phyloP scores from a whole-genome alignment of 2,797 vertebrate genomes.

The Netta rufina region DNA sequence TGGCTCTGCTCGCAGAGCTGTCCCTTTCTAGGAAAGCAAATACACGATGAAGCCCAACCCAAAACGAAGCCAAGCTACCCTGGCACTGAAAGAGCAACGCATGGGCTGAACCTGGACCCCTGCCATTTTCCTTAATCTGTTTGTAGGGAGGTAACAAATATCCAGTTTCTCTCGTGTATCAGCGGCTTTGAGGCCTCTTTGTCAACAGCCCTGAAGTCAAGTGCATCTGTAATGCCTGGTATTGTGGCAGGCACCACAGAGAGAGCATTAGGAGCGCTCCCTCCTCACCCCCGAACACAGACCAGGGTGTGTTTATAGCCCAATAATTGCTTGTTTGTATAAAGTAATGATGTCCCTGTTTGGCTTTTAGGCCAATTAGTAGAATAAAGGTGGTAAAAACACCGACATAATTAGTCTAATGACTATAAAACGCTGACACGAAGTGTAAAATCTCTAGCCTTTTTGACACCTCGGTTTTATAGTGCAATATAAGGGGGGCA shows the following conservation, averaged over 20 bases:
- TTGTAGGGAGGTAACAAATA: slow-evolving; percentile 47
- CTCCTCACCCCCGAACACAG: slow-evolving; percentile 59
- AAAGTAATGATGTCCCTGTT: slow-evolving; percentile 79
- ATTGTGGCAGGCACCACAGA: slow-evolving; percentile 64
- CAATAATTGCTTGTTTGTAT: slow-evolving; percentile 77
- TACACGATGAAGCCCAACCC: not conserved
- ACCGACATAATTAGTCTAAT: slow-evolving; percentile 79
- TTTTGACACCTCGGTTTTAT: slow-evolving; percentile 84
- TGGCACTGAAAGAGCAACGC: slow-evolving; percentile 1
- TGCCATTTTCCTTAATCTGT: slow-evolving; percentile 59
- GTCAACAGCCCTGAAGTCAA: slow-evolving; percentile 69
- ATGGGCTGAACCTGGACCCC: slow-evolving; percentile 43
- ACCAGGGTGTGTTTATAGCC: slow-evolving; percentile 73
- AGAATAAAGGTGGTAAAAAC: slow-evolving; percentile 77
- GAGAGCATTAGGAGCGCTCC: slow-evolving; percentile 58
- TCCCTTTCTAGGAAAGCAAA: slow-evolving; percentile 33
- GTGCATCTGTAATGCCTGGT: slow-evolving; percentile 63
- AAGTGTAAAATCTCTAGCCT: slow-evolving; percentile 80
- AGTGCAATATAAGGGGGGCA: slow-evolving; percentile 80
- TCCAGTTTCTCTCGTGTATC: slow-evolving; percentile 41
- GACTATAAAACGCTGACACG: slow-evolving; percentile 77
- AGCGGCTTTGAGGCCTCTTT: slow-evolving; percentile 62
- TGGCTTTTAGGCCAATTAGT: slow-evolving; percentile 79
- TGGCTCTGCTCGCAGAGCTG: not conserved
- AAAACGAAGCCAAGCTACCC: slow-evolving; percentile 1